phyloP scores from a whole-genome alignment of 2,888 invertebrate species.

The Dryocosmus kuriphilus region DNA sequence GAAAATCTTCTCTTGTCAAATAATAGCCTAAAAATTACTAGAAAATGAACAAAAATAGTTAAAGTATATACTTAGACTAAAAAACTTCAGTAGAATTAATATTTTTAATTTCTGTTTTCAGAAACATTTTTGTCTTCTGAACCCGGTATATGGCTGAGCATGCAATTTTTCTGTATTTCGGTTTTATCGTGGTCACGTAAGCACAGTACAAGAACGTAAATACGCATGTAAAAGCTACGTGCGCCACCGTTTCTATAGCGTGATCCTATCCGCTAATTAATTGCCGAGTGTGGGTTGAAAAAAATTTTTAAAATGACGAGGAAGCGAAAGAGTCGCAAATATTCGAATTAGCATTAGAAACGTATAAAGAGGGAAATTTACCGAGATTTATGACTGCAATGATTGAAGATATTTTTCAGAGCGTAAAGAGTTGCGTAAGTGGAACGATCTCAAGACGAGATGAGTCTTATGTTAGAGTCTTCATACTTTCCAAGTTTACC shows the following conservation, averaged over 20 bases:
- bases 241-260: constrained; percentile 47
- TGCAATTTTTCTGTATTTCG: constrained; percentile 68
- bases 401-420: constrained; percentile 17
- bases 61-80: background rate
- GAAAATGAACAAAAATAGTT: too few species aligned
- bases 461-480: background rate
- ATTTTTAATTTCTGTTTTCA: background rate
- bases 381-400: constrained; percentile 2
- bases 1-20: background rate
- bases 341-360: background rate
- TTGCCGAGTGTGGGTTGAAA: constrained; percentile 53
- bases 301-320: background rate
- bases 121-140: background rate
- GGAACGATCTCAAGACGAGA: constrained; percentile 16
- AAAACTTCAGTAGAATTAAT: background rate
- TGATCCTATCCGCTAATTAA: constrained; percentile 68
- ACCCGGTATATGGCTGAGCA: constrained; percentile 57
- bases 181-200: constrained; percentile 68
- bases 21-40: background rate
- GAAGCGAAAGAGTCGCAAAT: constrained; percentile 13
- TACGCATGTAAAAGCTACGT: constrained; percentile 52
- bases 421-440: background rate
- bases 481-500: constrained; percentile 12
- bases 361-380: background rate
- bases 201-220: constrained; percentile 43